Evolutionary conservation across 1,140 invertebrate species (phyloP).

Genomic region (Muscidifurax raptorellus): DNA sequence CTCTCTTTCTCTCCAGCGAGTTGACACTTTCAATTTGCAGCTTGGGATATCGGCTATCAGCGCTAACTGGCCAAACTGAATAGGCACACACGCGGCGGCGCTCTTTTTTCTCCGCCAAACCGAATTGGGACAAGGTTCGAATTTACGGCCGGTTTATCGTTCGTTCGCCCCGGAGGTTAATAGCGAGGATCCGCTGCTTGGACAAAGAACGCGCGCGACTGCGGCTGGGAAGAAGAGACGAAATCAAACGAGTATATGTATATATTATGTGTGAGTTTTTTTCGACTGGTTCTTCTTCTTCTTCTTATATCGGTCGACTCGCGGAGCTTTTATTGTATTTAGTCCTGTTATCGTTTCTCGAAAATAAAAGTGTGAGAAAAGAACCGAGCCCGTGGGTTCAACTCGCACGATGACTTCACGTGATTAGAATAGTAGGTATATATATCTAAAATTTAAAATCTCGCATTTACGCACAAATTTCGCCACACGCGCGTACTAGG

Average conservation of each 20-base stretch:
- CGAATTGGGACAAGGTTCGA: slow-evolving; percentile 55
- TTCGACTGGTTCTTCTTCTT: background rate
- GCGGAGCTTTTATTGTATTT: too few relatives aligned
- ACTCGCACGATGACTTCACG: too few relatives aligned
- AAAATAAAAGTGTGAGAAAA: background rate
- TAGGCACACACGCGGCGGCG: slow-evolving; percentile 1
- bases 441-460: background rate
- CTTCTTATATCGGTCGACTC: background rate
- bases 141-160: slow-evolving; percentile 52
- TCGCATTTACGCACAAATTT: background rate
- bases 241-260: background rate
- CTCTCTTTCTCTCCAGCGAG: background rate
- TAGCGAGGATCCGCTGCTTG: slow-evolving; percentile 1
- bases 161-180: slow-evolving; percentile 41
- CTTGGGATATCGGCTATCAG: slow-evolving; percentile 4
- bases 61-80: slow-evolving; percentile 35
- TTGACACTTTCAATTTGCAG: slow-evolving; percentile 29
- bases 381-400: too few relatives aligned
- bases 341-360: too few relatives aligned
- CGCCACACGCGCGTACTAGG: background rate
- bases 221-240: background rate
- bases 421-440: background rate
- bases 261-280: background rate
- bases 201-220: slow-evolving; percentile 41
- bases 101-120: slow-evolving; percentile 1